phyloP scores from a whole-genome alignment of 2,113 vertebrate genomes.

The Thalassoma bifasciatum region DNA sequence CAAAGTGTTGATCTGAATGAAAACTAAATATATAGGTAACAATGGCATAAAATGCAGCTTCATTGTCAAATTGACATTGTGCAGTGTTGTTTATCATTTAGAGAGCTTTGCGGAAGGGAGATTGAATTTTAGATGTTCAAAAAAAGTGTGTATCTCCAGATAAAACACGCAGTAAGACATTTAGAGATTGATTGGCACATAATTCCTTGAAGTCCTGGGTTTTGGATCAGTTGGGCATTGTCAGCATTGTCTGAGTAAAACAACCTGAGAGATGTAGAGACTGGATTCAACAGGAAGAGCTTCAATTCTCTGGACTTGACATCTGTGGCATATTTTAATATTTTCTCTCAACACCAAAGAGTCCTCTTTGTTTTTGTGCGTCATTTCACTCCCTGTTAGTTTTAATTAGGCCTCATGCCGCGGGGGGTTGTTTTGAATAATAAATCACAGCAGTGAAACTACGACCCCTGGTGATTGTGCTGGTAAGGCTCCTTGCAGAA shows the following conservation, averaged over 20 bases:
- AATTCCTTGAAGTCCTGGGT: background rate
- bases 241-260: background rate
- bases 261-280: background rate
- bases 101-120: background rate
- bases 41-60: no score
- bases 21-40: no score
- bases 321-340: conserved; percentile 12
- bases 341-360: conserved; percentile 29
- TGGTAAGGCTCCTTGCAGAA: conserved; percentile 51
- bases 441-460: conserved; percentile 45
- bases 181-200: background rate
- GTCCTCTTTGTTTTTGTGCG: background rate
- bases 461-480: conserved; percentile 53
- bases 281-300: background rate
- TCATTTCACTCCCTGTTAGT: background rate
- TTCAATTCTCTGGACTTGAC: background rate
- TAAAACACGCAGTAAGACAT: no score
- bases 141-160: no score
- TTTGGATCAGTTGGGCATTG: background rate
- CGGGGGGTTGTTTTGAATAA: conserved; percentile 43
- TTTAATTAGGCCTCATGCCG: conserved; percentile 58
- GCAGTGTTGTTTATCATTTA: no score
- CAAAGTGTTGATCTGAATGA: no score
- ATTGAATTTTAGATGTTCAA: background rate
- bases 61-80: no score